phyloP scores from a whole-genome alignment of 1,140 invertebrate genomes.

The Microplitis demolitor region DNA sequence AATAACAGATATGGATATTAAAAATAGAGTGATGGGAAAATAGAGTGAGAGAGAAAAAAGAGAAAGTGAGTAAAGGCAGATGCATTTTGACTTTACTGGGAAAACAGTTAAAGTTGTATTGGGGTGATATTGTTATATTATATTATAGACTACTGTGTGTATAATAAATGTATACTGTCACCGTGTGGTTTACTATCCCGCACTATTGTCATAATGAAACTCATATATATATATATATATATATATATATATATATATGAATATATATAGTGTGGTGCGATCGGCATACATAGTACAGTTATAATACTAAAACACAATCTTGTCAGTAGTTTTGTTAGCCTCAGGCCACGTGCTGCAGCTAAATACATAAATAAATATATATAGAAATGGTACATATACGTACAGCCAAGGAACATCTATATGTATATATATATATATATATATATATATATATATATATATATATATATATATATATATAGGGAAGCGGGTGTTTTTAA shows the following conservation, averaged over 20 bases:
- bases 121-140: background rate
- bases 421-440: constrained; percentile 8
- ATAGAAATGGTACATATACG: constrained; percentile 1
- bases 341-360: constrained; percentile 24
- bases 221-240: background rate
- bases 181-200: constrained; percentile 2
- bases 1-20: background rate
- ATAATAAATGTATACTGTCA: background rate
- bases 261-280: background rate
- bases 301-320: background rate
- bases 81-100: constrained; percentile 8
- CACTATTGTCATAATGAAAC: constrained; percentile 16
- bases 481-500: background rate
- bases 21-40: background rate
- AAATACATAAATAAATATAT: constrained; percentile 30
- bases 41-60: background rate
- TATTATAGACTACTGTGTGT: constrained; percentile 12
- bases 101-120: constrained; percentile 21
- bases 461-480: too few relatives aligned
- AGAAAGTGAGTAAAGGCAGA: constrained; percentile 15
- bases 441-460: background rate
- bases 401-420: constrained; percentile 6
- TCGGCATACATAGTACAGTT: background rate
- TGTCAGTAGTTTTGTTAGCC: background rate
- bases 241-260: background rate